Evolutionary conservation across 2,797 vertebrate genomes (phyloP).

Genomic region (Pogoniulus pusillus): DNA sequence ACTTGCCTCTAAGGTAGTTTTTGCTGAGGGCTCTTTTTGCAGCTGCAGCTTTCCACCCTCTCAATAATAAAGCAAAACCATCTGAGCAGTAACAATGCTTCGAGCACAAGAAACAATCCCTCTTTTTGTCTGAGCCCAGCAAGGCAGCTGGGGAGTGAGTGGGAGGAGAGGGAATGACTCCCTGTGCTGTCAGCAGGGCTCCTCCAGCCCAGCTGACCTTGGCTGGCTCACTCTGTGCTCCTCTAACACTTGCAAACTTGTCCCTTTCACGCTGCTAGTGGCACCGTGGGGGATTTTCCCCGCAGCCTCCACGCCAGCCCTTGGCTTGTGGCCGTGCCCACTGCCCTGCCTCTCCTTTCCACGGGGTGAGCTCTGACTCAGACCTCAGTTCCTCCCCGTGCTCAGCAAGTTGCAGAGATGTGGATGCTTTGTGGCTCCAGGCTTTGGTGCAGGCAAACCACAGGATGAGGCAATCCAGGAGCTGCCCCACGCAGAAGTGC

Average conservation of each 20-base stretch:
- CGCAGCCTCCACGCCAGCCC: not conserved
- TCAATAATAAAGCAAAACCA: not conserved
- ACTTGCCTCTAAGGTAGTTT: not conserved
- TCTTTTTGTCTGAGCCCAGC: not conserved
- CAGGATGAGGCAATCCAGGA: no score
- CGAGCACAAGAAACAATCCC: not conserved
- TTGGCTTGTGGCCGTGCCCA: not conserved
- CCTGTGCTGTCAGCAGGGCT: not conserved
- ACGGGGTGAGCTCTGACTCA: not conserved
- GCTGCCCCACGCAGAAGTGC: not conserved
- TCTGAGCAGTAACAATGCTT: not conserved
- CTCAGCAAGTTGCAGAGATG: not conserved
- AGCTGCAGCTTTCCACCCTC: not conserved
- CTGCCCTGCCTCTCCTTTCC: not conserved
- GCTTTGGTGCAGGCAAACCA: not conserved
- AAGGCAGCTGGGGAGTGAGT: constrained; percentile 11
- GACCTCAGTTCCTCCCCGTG: accelerated
- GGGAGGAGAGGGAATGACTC: constrained; percentile 21
- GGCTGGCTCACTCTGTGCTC: not conserved
- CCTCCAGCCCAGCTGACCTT: not conserved
- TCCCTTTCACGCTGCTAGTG: not conserved
- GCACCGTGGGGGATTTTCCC: not conserved
- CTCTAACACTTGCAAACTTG: not conserved
- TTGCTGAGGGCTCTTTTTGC: not conserved
- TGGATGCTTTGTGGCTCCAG: not conserved